These are phyloP conservation scores for Perodicticus potto DNA, from an alignment of 2,797 vertebrate genomes.

Conservation along the genomic window DNA sequence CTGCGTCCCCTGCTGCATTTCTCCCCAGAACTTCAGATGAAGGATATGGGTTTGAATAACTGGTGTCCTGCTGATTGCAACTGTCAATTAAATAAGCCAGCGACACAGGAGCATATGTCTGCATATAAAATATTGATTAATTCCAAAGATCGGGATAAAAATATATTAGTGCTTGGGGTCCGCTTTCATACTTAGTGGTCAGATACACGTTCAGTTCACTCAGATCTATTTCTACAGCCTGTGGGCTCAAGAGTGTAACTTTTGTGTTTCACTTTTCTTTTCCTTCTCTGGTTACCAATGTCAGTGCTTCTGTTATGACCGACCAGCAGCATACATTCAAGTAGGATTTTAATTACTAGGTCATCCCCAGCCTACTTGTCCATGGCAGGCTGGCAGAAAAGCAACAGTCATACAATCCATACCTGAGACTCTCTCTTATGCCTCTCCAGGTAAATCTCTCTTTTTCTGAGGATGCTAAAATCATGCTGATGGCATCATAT, in stretches of 20 bases:
- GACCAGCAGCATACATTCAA: slow-evolving; percentile 17
- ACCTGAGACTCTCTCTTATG: slow-evolving; percentile 3
- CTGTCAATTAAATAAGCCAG: slow-evolving; percentile 60
- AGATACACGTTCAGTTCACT: slow-evolving; percentile 31
- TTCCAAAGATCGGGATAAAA: slow-evolving; percentile 66
- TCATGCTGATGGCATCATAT: slow-evolving; percentile 72
- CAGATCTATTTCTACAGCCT: slow-evolving; percentile 61
- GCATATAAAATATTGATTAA: slow-evolving; percentile 67
- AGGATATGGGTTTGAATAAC: slow-evolving; percentile 20
- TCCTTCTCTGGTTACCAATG: slow-evolving; percentile 62
- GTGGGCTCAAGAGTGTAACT: slow-evolving; percentile 58
- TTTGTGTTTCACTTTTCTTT: slow-evolving; percentile 74
- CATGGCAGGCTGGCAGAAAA: neutral
- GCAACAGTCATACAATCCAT: neutral
- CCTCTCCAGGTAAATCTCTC: slow-evolving; percentile 65
- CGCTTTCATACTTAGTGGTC: slow-evolving; percentile 73
- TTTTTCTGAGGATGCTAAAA: slow-evolving; percentile 68
- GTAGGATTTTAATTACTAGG: slow-evolving; percentile 65
- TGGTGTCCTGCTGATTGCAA: slow-evolving; percentile 41
- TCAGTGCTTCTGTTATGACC: slow-evolving; percentile 53
- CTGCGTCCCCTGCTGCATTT: neutral
- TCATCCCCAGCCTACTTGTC: slow-evolving; percentile 31
- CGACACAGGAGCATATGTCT: neutral
- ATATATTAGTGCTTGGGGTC: slow-evolving; percentile 65
- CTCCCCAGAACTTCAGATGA: neutral